phyloP scores from a whole-genome alignment of 1,140 invertebrate genomes.

The Planococcus citri region DNA sequence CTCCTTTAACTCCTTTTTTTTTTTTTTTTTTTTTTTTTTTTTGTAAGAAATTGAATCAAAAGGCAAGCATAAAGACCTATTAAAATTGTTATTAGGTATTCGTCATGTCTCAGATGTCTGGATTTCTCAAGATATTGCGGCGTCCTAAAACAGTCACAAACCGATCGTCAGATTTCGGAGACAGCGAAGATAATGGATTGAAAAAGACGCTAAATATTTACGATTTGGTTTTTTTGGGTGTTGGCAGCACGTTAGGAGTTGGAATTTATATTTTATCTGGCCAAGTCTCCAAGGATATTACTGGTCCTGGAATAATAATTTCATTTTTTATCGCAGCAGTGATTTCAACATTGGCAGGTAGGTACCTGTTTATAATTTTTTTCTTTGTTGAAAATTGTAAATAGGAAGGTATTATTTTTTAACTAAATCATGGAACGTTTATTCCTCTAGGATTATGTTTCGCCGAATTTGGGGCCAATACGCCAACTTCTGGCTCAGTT shows the following conservation, averaged over 20 bases:
- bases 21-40: no score
- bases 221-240: slow-evolving; percentile 65
- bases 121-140: background rate
- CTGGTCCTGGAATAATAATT: slow-evolving; percentile 74
- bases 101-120: background rate
- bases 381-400: background rate
- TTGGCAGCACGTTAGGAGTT: slow-evolving; percentile 77
- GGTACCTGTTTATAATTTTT: no score
- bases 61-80: background rate
- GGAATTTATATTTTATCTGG: slow-evolving; percentile 87
- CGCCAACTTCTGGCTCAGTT: slow-evolving; percentile 73
- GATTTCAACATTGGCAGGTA: slow-evolving; percentile 76
- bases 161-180: background rate
- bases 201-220: background rate
- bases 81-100: background rate
- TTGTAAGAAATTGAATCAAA: no score
- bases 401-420: background rate
- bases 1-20: no score
- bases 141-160: background rate
- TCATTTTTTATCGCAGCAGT: slow-evolving; percentile 81
- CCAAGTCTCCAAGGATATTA: slow-evolving; percentile 65
- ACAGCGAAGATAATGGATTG: background rate
- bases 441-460: slow-evolving; percentile 54
- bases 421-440: slow-evolving; percentile 26
- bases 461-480: slow-evolving; percentile 75